Evolutionary conservation across 2,113 vertebrate species (phyloP), one percentile per base, ranked within the genome.

Genomic region (Sprattus sprattus): DNA sequence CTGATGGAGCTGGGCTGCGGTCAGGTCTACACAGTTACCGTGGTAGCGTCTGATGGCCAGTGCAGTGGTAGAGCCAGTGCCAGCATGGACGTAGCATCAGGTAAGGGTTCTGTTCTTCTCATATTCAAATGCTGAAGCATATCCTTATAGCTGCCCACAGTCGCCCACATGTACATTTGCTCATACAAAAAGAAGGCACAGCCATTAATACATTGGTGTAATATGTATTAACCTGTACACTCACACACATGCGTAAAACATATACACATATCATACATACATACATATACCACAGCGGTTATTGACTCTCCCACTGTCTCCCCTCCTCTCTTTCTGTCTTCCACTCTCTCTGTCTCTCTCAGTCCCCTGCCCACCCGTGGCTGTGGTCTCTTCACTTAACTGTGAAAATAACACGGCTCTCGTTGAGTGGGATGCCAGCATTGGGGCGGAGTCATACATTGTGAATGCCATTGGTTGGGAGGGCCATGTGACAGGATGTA

Each of bases 1-100:
- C 87, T 96, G 1, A 1, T 0, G 6, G 60, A 85, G 4, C 91
- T 96, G 86, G 87, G 82, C 50, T 96, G 95, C 52, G 92, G 95
- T 0, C 90, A 92, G 78, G 82, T 16, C 1, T 95, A 95, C 86
- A 45, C 60, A 2, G 86, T 94, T 57, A 86, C 18, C 4, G 67
- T 92, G 13, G 84, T 91, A 81, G 94, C 94, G 8, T 92, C 90
- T 7, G 90, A 93, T 54, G 82, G 78, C 0, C 20, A 85, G 0
- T 96, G 95, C 78, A 89, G 84, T 87, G 94, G 93, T 85, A 87
- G 49, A 2, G 88, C 88, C 4, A 94, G 93, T 83, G 2, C 45
- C 50, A 60, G 15, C 0, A 0, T 90, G 60, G 85, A 92, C 47
- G 50, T 94, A 16, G 81, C 90, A 60, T 94, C 95, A 87, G 94